A percentile compares a stretch with the other conserved stretches of the same genome.
phyloP scores from a whole-genome alignment of 92 coral and sea anemone genomes.

The Heteractis magnifica region DNA sequence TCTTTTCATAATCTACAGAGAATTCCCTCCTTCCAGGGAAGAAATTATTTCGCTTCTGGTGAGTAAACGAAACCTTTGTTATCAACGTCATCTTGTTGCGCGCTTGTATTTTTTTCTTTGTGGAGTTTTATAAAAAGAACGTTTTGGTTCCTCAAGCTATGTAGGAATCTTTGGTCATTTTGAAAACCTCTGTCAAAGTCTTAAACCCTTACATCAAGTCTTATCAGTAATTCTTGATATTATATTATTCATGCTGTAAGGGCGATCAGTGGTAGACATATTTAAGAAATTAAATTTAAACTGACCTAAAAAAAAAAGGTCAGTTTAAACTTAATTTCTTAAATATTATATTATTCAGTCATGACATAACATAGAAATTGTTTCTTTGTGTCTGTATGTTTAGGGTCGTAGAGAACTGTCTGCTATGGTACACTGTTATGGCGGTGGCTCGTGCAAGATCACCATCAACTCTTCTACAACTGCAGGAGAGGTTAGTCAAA shows the following conservation, averaged over 20 bases:
- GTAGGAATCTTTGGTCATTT: no score
- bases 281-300: no score
- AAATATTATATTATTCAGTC: background rate
- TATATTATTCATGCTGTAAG: no score
- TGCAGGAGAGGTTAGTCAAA: slow-evolving; percentile 79
- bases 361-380: background rate
- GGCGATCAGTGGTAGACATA: no score
- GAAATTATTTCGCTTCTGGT: slow-evolving; percentile 95
- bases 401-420: slow-evolving; percentile 98
- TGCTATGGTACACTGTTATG: slow-evolving; percentile 86
- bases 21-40: slow-evolving; percentile 97
- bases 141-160: no score
- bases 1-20: slow-evolving; percentile 52
- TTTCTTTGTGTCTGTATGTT: background rate
- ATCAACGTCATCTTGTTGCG: background rate
- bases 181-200: no score
- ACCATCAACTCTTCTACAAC: slow-evolving; percentile 98
- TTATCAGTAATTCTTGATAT: no score
- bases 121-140: no score
- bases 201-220: no score
- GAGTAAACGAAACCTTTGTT: slow-evolving; percentile 14
- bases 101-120: no score
- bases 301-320: no score
- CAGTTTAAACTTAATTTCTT: background rate
- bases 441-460: slow-evolving; percentile 98